These are phyloP conservation scores for Thereva nobilitata DNA, from an alignment of 2,888 invertebrate species.

Conservation along the genomic window DNA sequence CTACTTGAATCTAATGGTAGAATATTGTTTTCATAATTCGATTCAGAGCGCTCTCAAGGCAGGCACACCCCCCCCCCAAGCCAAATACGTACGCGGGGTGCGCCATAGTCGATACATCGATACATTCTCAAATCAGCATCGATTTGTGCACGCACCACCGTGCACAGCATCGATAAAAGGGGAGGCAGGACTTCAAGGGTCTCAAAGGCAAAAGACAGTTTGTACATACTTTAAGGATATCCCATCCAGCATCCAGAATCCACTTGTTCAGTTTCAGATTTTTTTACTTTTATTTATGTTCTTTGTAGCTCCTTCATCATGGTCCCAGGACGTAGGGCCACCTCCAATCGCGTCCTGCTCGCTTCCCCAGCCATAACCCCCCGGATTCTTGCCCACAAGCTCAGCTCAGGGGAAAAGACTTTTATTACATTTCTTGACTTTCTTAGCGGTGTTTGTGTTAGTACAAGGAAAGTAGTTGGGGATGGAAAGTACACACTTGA, in stretches of 20 bases:
- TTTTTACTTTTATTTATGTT: conserved; percentile 19
- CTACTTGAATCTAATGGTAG: conserved; percentile 34
- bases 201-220: conserved; percentile 27
- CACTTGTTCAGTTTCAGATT: conserved; percentile 16
- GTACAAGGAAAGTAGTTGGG: conserved; percentile 26
- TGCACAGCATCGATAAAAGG: conserved; percentile 11
- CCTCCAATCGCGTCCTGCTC: not conserved
- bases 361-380: not conserved
- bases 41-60: conserved; percentile 24
- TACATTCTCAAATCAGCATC: not conserved
- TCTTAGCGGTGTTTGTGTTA: conserved; percentile 19
- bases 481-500: conserved; percentile 37
- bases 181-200: conserved; percentile 9
- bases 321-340: conserved; percentile 9
- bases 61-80: not conserved
- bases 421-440: conserved; percentile 33
- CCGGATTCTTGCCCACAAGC: conserved; percentile 7
- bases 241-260: not conserved
- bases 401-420: conserved; percentile 18
- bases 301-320: conserved; percentile 7
- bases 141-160: not conserved
- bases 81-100: not conserved
- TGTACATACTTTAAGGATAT: conserved; percentile 32
- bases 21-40: conserved; percentile 37
- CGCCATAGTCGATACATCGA: not conserved